These are phyloP conservation scores for Subanguina moxae DNA, from an alignment of 1,140 invertebrate genomes.

Conservation along the genomic window DNA sequence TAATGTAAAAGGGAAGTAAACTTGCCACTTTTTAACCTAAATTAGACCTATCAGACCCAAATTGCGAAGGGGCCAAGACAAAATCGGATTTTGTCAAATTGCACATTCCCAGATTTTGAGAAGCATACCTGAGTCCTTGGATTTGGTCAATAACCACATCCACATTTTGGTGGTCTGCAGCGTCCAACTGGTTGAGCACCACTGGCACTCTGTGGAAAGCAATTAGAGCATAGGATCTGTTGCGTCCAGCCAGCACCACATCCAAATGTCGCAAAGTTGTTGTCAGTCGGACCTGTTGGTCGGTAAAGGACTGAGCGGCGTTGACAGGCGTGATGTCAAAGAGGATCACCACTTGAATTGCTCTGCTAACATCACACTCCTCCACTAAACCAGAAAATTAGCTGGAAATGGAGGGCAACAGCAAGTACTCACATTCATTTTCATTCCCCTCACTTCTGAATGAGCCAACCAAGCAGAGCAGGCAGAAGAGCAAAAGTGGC, in stretches of 20 bases:
- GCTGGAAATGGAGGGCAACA: background rate
- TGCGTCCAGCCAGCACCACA: background rate
- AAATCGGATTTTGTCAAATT: too few species aligned
- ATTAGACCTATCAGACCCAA: too few species aligned
- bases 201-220: constrained; percentile 18
- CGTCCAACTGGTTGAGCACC: constrained; percentile 13
- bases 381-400: background rate
- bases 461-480: background rate
- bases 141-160: too few species aligned
- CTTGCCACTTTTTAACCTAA: too few species aligned
- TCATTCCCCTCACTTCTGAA: background rate
- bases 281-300: background rate
- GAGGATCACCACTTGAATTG: background rate
- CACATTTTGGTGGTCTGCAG: background rate
- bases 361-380: background rate
- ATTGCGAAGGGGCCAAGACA: too few species aligned
- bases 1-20: too few species aligned
- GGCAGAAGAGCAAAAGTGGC: background rate
- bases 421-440: background rate
- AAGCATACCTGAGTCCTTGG: too few species aligned
- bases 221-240: constrained; percentile 19
- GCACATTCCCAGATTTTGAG: too few species aligned
- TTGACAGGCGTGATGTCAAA: background rate
- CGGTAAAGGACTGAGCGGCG: background rate
- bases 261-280: constrained; percentile 13